Evolutionary conservation across 2,888 invertebrate genomes (phyloP).

Genomic region (Fragum fragum): DNA sequence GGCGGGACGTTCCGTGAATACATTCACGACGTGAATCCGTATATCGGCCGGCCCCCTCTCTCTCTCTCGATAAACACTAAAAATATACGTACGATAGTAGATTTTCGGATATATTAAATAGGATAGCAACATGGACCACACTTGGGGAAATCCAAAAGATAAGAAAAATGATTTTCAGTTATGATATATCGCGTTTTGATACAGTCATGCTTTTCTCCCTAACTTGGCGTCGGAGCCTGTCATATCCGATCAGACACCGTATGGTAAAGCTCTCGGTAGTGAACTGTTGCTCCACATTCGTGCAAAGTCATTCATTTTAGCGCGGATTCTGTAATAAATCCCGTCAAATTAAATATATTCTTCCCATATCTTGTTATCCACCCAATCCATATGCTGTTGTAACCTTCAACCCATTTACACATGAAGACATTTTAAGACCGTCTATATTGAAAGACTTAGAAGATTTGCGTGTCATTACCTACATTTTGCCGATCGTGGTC

Average conservation of each 20-base stretch:
- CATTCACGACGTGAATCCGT: slow-evolving; percentile 10
- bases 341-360: background rate
- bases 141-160: slow-evolving; percentile 61
- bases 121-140: slow-evolving; percentile 54
- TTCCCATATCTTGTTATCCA: background rate
- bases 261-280: slow-evolving; percentile 19
- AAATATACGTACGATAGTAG: slow-evolving; percentile 1
- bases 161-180: slow-evolving; percentile 67
- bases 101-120: slow-evolving; percentile 23
- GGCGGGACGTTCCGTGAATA: slow-evolving; percentile 57
- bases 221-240: slow-evolving; percentile 35
- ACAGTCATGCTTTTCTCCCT: slow-evolving; percentile 46
- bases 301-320: slow-evolving; percentile 30
- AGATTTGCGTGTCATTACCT: too few species aligned
- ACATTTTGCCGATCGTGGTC: too few species aligned
- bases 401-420: too few species aligned
- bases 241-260: slow-evolving; percentile 31
- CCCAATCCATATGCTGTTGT: background rate
- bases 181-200: slow-evolving; percentile 69
- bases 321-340: slow-evolving; percentile 14
- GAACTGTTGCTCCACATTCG: slow-evolving; percentile 17
- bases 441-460: too few species aligned
- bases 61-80: slow-evolving; percentile 1
- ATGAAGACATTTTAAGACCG: too few species aligned
- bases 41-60: slow-evolving; percentile 6